Conservation (phyloP, 2,113 vertebrate species). For the Xenus cinereus region DNA sequence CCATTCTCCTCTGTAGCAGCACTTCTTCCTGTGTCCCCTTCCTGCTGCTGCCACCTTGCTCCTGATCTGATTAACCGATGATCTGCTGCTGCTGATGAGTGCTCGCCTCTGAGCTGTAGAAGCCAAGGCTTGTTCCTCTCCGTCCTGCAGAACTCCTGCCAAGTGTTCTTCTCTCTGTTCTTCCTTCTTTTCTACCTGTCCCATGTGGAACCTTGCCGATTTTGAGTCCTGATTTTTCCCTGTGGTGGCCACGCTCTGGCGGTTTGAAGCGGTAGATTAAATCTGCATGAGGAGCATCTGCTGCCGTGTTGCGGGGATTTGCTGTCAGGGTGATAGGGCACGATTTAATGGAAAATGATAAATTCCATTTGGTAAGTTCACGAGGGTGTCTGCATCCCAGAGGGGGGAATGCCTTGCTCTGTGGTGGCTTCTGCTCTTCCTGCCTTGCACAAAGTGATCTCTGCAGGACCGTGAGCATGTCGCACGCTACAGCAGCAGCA, state of each 20-base stretch:
- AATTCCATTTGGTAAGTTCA: background rate
- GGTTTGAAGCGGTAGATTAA: background rate
- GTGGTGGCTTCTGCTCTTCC: fast-evolving
- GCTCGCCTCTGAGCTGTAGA: no score
- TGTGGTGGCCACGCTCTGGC: background rate
- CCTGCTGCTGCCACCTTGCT: background rate
- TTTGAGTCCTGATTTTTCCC: background rate
- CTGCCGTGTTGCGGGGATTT: background rate
- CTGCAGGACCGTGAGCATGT: background rate
- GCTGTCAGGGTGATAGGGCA: background rate
- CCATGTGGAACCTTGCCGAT: background rate
- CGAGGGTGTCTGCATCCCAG: background rate
- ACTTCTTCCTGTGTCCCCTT: background rate
- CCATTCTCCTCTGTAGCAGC: background rate
- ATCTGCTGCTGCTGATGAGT: no score
- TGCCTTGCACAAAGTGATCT: background rate
- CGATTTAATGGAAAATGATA: background rate
- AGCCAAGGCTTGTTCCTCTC: background rate
- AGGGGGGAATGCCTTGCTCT: background rate
- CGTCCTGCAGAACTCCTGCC: background rate
- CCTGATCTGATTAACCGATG: background rate
- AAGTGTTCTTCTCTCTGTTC: background rate
- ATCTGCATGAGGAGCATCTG: background rate
- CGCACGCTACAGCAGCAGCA: background rate
- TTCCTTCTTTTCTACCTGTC: background rate